phyloP scores from a whole-genome alignment of 1,140 invertebrate genomes.

The Solen grandis region DNA sequence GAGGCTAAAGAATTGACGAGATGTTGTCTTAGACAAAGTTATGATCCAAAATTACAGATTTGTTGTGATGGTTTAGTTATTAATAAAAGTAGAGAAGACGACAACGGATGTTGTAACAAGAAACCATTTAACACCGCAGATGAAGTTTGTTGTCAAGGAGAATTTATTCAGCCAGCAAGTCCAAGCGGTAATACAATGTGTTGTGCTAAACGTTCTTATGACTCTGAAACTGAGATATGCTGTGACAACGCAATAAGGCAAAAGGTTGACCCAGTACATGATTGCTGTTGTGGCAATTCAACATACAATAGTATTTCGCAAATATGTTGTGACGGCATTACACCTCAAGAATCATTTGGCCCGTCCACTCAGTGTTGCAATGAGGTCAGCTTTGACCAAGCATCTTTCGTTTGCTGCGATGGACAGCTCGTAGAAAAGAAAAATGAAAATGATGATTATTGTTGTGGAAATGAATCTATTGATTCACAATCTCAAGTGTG shows the following conservation, averaged over 20 bases:
- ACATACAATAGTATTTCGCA: slow-evolving; percentile 10
- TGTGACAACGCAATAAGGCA: slow-evolving; percentile 13
- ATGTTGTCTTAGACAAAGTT: slow-evolving; percentile 24
- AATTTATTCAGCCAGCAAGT: background rate
- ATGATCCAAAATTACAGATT: slow-evolving; percentile 8
- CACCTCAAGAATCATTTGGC: background rate
- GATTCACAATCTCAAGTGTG: slow-evolving; percentile 13
- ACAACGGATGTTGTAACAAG: slow-evolving; percentile 31
- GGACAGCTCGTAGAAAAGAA: background rate
- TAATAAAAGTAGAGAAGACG: slow-evolving; percentile 4
- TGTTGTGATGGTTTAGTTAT: slow-evolving; percentile 34
- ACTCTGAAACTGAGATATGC: slow-evolving; percentile 19
- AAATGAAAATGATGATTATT: slow-evolving; percentile 26
- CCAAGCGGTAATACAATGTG: slow-evolving; percentile 2
- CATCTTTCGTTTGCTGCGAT: slow-evolving; percentile 21
- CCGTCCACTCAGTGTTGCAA: slow-evolving; percentile 18
- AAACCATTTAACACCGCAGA: slow-evolving; percentile 8
- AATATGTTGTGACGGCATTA: slow-evolving; percentile 22
- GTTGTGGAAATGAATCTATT: slow-evolving; percentile 32
- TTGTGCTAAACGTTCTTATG: slow-evolving; percentile 26
- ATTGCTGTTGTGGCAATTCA: slow-evolving; percentile 24
- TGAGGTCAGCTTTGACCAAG: slow-evolving; percentile 21
- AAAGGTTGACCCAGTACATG: slow-evolving; percentile 5
- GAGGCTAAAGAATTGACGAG: slow-evolving; percentile 8
- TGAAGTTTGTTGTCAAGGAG: slow-evolving; percentile 34